Conservation (phyloP, 2,888 invertebrate species). For the Pachliopta kotzebuea region DNA sequence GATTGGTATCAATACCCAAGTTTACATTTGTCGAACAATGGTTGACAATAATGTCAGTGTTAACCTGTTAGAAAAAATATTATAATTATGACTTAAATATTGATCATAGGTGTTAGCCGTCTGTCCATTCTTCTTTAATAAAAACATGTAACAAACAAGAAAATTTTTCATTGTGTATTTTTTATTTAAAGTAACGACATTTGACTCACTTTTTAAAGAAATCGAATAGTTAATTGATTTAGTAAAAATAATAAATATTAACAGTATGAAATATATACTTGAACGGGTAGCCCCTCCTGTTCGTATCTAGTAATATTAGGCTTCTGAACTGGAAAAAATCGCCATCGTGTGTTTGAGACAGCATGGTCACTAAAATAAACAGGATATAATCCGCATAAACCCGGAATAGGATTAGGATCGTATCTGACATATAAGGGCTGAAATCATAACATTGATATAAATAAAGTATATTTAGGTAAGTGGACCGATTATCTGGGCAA, state of each 20-base stretch:
- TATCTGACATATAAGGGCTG: constrained; percentile 71
- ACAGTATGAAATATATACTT: constrained; percentile 45
- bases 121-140: constrained; percentile 4
- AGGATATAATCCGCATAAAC: constrained; percentile 60
- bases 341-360: constrained; percentile 70
- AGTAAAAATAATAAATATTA: neutral
- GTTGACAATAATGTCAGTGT: constrained; percentile 65
- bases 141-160: constrained; percentile 32
- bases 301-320: constrained; percentile 66
- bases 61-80: constrained; percentile 53
- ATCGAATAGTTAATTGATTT: neutral
- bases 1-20: constrained; percentile 56
- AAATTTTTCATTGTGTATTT: no score
- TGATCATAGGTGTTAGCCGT: neutral
- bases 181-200: neutral
- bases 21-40: constrained; percentile 71
- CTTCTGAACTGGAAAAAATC: constrained; percentile 58
- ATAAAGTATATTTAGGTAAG: no score
- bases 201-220: neutral
- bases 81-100: neutral
- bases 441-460: constrained; percentile 38
- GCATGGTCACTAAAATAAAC: constrained; percentile 65
- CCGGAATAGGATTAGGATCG: constrained; percentile 69
- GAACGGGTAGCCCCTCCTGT: constrained; percentile 55
- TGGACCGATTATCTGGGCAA: no score